Base-by-base conservation (phyloP, 2,797 vertebrate genomes). In the Eremophila alpestris region DNA sequence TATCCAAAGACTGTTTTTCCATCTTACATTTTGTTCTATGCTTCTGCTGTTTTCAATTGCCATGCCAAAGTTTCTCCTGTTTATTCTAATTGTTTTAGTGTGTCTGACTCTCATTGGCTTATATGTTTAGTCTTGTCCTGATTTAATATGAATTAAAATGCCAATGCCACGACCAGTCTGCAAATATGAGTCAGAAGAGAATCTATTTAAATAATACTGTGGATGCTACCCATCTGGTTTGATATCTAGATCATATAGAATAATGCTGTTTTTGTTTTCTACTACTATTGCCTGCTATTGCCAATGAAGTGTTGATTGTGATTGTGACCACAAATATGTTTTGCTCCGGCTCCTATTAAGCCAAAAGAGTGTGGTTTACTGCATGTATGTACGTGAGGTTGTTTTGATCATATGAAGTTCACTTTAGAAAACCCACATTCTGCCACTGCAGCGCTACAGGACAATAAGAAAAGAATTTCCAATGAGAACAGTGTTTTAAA, bases 51-150 rank as follows among this genome's bases (percentile, higher is more conserved):
- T 96, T 96, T 96, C 82, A 91, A 88, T 63, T 88, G 89, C 74
- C 70, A 82, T 79, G 91, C 93, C 90, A 89, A 93, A 93, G 78
- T 88, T 95, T 95, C 94, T 93, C 91, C 90, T 93, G 85, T 95
- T 94, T 95, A 95, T 86, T 95, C 63, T 95, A 96, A 94, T 94
- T 96, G 91, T 91, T 97, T 91, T 86, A 96, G 90, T 75, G 74
- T 91, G 83, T 89, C 84, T 94, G 92, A 94, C 82, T 94, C 89
- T 93, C 76, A 95, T 88, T 93, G 89, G 91, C 86, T 96, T 92
- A 90, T 96, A 94, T 94, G 94, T 96, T 96, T 97, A 95, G 91
- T 97, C 95, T 96, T 96, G 94, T 79, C 83, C 89, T 94, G 85
- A 90, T 96, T 96, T 93, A 95, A 92, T 92, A 83, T 29, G 92